These are phyloP conservation scores for Chrysemys picta DNA, from an alignment of 2,113 vertebrate species.

Conservation along the genomic window DNA sequence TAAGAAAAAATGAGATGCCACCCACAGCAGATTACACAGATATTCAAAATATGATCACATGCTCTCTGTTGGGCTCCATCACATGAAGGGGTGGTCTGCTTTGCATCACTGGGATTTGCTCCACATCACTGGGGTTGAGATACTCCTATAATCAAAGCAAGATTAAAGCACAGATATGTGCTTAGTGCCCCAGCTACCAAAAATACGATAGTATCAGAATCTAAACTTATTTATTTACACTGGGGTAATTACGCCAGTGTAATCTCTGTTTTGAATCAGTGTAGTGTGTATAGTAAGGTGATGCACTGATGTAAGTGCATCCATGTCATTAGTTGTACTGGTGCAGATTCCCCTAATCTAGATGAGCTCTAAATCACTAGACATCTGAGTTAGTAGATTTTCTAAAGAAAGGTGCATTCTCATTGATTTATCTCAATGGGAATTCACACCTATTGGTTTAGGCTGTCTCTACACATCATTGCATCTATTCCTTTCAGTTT, in stretches of 20 bases:
- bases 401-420: too few relatives aligned
- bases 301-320: not conserved
- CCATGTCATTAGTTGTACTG: not conserved
- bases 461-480: not conserved
- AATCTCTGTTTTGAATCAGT: not conserved
- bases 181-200: not conserved
- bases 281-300: not conserved
- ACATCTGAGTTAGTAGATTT: not conserved
- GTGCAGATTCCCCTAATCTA: not conserved
- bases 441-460: not conserved
- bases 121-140: not conserved
- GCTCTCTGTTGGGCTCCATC: not conserved
- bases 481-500: not conserved
- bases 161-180: accelerated
- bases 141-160: not conserved
- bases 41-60: not conserved
- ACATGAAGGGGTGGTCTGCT: too few relatives aligned
- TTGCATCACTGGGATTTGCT: not conserved
- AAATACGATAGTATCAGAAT: accelerated
- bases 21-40: not conserved
- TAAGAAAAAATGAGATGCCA: not conserved
- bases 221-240: not conserved
- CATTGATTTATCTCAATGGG: too few relatives aligned
- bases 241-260: not conserved
- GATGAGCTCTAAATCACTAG: not conserved